Percentiles rank a stretch among this genome's conserved stretches.
These are phyloP conservation scores for Oasisia sp. DNA, from an alignment of 2,888 invertebrate species.

Conservation along the genomic window DNA sequence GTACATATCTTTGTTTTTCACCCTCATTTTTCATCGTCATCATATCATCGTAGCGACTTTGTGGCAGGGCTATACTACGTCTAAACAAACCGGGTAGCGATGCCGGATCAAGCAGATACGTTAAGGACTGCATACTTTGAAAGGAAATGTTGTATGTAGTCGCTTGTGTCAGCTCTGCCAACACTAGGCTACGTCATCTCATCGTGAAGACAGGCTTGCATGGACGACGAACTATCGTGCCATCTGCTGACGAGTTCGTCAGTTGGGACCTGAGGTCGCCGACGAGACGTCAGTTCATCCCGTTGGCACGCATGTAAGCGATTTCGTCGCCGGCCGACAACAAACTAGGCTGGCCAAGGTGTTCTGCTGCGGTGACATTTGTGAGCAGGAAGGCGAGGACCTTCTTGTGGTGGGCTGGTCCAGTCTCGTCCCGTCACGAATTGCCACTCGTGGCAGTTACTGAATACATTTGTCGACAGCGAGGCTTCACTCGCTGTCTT, in stretches of 20 bases:
- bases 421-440: not conserved
- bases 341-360: not conserved
- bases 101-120: not conserved
- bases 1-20: constrained; percentile 13
- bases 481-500: not conserved
- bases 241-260: not conserved
- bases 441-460: not conserved
- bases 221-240: not conserved
- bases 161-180: not conserved
- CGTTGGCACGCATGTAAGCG: not conserved
- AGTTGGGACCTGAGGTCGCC: not conserved
- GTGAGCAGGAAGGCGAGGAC: not conserved
- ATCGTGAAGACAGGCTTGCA: not conserved
- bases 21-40: not conserved
- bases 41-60: not conserved
- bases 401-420: not conserved
- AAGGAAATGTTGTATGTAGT: not conserved
- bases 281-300: not conserved
- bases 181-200: not conserved
- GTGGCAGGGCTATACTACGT: not conserved
- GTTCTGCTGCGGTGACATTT: not conserved
- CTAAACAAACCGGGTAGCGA: not conserved
- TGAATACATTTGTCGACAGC: not conserved
- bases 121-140: not conserved
- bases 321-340: not conserved